Percentiles rank a stretch among this genome's conserved stretches.
These are phyloP conservation scores for Castor canadensis DNA, from an alignment of 2,113 vertebrate genomes.

Conservation along the genomic window DNA sequence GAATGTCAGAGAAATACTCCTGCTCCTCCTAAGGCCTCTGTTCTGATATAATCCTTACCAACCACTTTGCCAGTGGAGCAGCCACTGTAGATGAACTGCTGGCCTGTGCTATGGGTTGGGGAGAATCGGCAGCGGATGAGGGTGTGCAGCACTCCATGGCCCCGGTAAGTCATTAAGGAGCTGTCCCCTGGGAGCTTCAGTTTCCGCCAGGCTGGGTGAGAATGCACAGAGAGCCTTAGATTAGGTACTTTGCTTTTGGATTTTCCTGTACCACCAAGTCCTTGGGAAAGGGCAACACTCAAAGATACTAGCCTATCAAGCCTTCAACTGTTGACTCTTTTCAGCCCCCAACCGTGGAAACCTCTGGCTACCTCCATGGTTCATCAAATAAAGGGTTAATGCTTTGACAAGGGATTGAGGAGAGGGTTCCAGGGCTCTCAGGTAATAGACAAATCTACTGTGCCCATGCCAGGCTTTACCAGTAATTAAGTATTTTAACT, in stretches of 20 bases:
- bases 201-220: conserved; percentile 88
- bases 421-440: not conserved
- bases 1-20: not conserved
- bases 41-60: conserved; percentile 83
- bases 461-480: not conserved
- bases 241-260: not conserved
- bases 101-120: conserved; percentile 91
- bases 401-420: not conserved
- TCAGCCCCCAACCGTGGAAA: not conserved
- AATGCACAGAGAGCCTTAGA: not conserved
- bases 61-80: conserved; percentile 94
- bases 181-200: conserved; percentile 93
- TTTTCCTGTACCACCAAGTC: not conserved
- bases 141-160: conserved; percentile 94
- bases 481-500: not conserved
- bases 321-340: not conserved
- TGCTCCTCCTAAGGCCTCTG: not conserved
- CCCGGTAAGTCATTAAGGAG: conserved; percentile 95
- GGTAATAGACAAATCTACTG: not conserved
- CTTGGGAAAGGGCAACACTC: not conserved
- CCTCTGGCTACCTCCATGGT: not conserved
- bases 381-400: conserved; percentile 25
- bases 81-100: conserved; percentile 93
- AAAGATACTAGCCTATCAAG: not conserved
- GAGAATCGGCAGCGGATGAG: conserved; percentile 95